Base-by-base conservation (phyloP, 2,888 invertebrate species). In the Elgonia sp. region DNA sequence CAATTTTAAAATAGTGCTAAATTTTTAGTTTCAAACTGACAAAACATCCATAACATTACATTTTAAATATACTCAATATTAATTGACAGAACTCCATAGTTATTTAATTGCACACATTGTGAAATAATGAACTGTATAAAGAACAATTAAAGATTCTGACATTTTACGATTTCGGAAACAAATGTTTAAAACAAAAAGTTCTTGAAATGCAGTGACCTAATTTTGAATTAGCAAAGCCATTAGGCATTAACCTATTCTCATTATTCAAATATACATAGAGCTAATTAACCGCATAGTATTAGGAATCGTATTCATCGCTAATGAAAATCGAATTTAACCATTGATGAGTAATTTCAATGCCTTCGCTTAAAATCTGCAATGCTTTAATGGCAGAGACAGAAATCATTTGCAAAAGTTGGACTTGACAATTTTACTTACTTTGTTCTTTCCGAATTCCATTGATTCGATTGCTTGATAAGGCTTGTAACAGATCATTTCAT, bases 401-500 rank as follows among this genome's bases (percentile, higher is more conserved):
- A 86, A 69, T 75, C 40, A 62, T 7, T 46, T 62, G n/a, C 6
- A 21, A 60, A 29, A 70, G 42, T 67, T 70, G 29, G 50, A 46
- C 84, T 63, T 18, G 53, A 83, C 75, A n/a, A n/a, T 84, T 83
- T 72, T 42, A 80, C 90, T 92, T 91, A 95, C 95, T 94, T 98
- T 98, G 89, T 97, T 96, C 18, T 95, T 95, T 94, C 97, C 97
- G 91, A 99, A 98, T 93, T 97, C 96, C 91, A 99, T 95, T 83
- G 96, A 96, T 57, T 97, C 96, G 84, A 98, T 96, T 93, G 97
- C 97, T 91, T 96, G 96, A 77, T 98, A 95, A 2, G 98, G 97
- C 94, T 98, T 98, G 94, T 99, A 97, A 93, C 97, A 97, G 92
- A 99, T 97, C 86, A 98, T 95, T 93, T 98, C 98, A 92, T 97